Base-by-base conservation (phyloP, 2,113 vertebrate genomes). In the Mesitornis unicolor region DNA sequence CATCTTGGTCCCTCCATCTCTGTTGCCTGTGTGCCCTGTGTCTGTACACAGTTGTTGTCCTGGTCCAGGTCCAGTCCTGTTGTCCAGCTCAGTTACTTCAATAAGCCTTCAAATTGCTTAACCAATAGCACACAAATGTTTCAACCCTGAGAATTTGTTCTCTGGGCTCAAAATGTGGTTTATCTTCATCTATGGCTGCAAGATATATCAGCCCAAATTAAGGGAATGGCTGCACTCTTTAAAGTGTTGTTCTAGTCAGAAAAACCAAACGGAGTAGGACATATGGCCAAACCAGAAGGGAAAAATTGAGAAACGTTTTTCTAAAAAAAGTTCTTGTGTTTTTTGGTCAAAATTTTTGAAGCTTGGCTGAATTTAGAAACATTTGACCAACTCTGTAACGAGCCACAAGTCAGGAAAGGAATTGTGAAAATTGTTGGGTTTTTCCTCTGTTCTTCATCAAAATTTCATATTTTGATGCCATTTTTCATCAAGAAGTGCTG, bases 81-180 rank as follows among this genome's bases (percentile, higher is more conserved):
- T 94, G 94, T 94, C 94, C 89, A 85, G 93, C 75, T 95, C 94
- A 90, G 93, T 93, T 90, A 88, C 91, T 96, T 93, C 91, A 96
- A 63, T 93, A 83, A 95, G 89, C 69, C 50, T 94, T 93, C 87
- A 87, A 95, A 95, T 96, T 96, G 92, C 95, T 93, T 95, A 94
- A 97, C 82, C 84, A 96, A 95, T 94, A 91, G 93, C 95, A 96
- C 91, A 94, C 84, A 87, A 94, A 91, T 95, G 54, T 88, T 96
- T 95, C 85, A 94, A 78, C 74, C 36, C 84, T 94, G 74, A 96
- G 93, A 95, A 95, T 89, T 93, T 92, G 88, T 93, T 84, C 68
- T 95, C 76, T 51, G 86, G 83, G 79, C 93, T 92, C 76, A 56
- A 85, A 91, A 88, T 90, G 91, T 96, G 96, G 94, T 96, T 96